Percentiles rank a stretch among this genome's conserved stretches.
Conservation (phyloP, 2,113 vertebrate genomes). For the Perca schrenkii region DNA sequence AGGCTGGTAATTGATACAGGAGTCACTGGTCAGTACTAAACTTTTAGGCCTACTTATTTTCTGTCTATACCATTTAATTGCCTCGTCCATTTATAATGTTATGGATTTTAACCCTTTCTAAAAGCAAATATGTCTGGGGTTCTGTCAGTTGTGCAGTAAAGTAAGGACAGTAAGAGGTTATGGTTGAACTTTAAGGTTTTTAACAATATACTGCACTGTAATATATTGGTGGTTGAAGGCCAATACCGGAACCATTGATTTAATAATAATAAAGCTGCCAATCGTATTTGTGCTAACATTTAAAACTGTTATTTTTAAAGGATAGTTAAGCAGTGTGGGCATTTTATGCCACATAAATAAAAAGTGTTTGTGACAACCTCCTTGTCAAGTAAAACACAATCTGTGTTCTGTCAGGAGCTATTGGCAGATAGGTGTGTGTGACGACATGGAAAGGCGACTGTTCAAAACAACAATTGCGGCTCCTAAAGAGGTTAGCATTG, state of each 20-base stretch:
- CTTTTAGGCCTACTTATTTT: not conserved
- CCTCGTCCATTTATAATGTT: not conserved
- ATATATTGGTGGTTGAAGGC: not conserved
- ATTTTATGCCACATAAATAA: not conserved
- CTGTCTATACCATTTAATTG: not conserved
- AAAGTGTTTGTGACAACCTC: not conserved
- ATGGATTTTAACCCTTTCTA: not conserved
- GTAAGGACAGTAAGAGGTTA: not conserved
- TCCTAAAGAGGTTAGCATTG: too few species aligned
- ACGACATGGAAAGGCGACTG: too few species aligned
- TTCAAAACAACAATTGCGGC: too few species aligned
- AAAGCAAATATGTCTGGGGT: not conserved
- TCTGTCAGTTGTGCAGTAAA: not conserved
- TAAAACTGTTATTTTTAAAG: not conserved
- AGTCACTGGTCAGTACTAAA: slow-evolving; percentile 6
- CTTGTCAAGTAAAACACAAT: not conserved
- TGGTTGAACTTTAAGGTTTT: not conserved
- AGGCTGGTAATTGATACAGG: slow-evolving; percentile 17
- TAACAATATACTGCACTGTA: too few species aligned
- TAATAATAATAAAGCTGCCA: not conserved
- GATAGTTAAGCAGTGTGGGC: not conserved
- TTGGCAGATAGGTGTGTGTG: too few species aligned
- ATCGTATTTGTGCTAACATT: not conserved
- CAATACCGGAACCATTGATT: not conserved
- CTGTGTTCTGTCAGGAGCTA: too few species aligned